Conservation (phyloP, 2,797 vertebrate genomes). For the Etheostoma nigrum region DNA sequence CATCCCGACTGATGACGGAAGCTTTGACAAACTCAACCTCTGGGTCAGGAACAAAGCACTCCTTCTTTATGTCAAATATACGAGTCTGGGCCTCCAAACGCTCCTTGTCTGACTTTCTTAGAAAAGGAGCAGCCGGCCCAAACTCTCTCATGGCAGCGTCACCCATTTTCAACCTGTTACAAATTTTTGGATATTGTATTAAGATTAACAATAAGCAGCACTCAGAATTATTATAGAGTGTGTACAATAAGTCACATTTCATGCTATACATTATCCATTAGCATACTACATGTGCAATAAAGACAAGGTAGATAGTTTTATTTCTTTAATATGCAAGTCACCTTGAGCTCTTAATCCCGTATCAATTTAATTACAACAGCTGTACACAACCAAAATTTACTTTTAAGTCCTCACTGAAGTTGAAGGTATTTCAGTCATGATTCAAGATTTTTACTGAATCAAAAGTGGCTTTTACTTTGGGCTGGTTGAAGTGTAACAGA, state of each 20-base stretch:
- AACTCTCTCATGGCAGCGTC: slow-evolving; percentile 87
- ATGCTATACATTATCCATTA: neutral
- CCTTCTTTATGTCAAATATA: slow-evolving; percentile 91
- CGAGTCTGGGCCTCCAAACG: slow-evolving; percentile 90
- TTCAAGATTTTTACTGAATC: neutral
- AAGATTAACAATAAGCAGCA: neutral
- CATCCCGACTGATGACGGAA: slow-evolving; percentile 85
- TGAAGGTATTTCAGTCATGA: neutral
- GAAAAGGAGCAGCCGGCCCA: slow-evolving; percentile 87
- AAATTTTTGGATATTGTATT: neutral
- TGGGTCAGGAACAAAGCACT: slow-evolving; percentile 89
- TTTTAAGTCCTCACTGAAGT: neutral
- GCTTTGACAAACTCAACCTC: slow-evolving; percentile 90
- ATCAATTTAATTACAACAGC: neutral
- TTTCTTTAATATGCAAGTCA: neutral
- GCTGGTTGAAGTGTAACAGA: slow-evolving; percentile 21
- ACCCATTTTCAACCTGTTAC: slow-evolving; percentile 74
- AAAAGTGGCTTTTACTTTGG: slow-evolving; percentile 30
- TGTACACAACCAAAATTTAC: neutral
- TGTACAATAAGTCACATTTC: neutral
- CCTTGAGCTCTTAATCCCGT: neutral
- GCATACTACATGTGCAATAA: neutral
- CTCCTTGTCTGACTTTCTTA: slow-evolving; percentile 90
- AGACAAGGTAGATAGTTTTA: neutral
- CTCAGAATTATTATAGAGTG: neutral